A percentile compares a stretch with the other conserved stretches of the same genome.
Evolutionary conservation across 2,797 vertebrate species (phyloP).

Genomic region (Pseudomugil tenellus): DNA sequence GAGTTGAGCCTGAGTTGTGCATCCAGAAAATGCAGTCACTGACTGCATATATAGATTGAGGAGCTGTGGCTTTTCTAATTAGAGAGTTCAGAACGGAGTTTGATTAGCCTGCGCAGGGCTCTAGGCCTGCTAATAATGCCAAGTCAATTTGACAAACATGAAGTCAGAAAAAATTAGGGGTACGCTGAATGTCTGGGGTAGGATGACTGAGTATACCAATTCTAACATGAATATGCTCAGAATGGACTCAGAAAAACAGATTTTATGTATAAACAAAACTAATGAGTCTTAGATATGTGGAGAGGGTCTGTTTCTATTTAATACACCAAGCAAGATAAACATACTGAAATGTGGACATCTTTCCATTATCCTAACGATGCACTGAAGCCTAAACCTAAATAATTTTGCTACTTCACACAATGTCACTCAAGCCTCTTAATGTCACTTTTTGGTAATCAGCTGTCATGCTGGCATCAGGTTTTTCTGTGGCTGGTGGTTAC

Average conservation of each 20-base stretch:
- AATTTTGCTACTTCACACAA: neutral
- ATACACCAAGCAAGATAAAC: too few relatives aligned
- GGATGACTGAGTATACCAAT: slow-evolving; percentile 3
- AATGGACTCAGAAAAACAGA: neutral
- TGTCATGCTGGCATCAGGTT: neutral
- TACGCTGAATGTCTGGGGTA: slow-evolving; percentile 2
- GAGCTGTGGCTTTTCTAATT: slow-evolving; percentile 79
- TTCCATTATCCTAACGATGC: neutral
- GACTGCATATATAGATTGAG: slow-evolving; percentile 70
- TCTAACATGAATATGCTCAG: slow-evolving; percentile 5
- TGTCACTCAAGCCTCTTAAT: neutral
- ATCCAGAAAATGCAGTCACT: slow-evolving; percentile 59
- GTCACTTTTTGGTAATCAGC: neutral
- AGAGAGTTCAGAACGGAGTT: slow-evolving; percentile 73
- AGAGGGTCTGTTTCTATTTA: neutral
- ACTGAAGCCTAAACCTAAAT: neutral
- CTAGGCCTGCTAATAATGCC: slow-evolving; percentile 73
- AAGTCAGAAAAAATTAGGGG: slow-evolving; percentile 52
- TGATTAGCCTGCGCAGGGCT: slow-evolving; percentile 74
- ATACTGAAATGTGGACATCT: neutral
- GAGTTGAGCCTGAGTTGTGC: slow-evolving; percentile 49
- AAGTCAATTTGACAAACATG: slow-evolving; percentile 65
- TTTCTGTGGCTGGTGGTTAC: neutral
- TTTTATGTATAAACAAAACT: neutral
- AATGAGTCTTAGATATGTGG: slow-evolving; percentile 1